Base-by-base conservation (phyloP, 1,140 invertebrate genomes). In the Palaemon carinicauda region DNA sequence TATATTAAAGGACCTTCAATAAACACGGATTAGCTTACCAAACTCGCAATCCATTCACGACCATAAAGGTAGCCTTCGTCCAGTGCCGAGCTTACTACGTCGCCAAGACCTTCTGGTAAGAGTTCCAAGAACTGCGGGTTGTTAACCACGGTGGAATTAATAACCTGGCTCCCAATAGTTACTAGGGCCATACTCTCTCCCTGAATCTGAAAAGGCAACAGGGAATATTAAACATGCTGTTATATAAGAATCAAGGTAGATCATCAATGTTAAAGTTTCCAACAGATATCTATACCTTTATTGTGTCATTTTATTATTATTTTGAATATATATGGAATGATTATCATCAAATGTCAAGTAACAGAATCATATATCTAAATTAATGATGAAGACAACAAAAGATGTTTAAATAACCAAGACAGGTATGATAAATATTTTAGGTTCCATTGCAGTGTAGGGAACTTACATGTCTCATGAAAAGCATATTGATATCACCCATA, bases 61-160 rank as follows among this genome's bases (percentile, higher is more conserved):
- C 97, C 97, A 92, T 98, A 97, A 19, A 95, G 93, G 91, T 98
- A 98, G 24, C 96, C 96, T 92, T 98, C 97, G 89, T 97, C 96
- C 3, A 98, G 93, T 84, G 97, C 94, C 53, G 96, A 96, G 91
- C 97, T 96, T 75, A 98, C 92, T 53, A 96, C 94, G 73, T 95
- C 93, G 91, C 96, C 95, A 94, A 95, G 96, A 75, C 92, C 93
- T 89, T 94, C 92, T 3, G 95, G 95, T 21, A 96, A 94, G 82
- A 96, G 93, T 79, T 94, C 94, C 81, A 95, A 93, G 80, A 96
- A 93, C 90, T 98, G 97, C 33, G 96, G 96, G 92, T 98, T 96
- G 91, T 96, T 94, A 15, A 96, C 95, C 29, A 98, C 94, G 15
- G 97, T 97, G 89, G 95, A 95, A 92, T 99, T 98, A 15, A 99